A percentile compares a stretch with the other conserved stretches of the same genome.
These are phyloP conservation scores for Netelia virgata DNA, from an alignment of 2,888 invertebrate species.

Conservation along the genomic window DNA sequence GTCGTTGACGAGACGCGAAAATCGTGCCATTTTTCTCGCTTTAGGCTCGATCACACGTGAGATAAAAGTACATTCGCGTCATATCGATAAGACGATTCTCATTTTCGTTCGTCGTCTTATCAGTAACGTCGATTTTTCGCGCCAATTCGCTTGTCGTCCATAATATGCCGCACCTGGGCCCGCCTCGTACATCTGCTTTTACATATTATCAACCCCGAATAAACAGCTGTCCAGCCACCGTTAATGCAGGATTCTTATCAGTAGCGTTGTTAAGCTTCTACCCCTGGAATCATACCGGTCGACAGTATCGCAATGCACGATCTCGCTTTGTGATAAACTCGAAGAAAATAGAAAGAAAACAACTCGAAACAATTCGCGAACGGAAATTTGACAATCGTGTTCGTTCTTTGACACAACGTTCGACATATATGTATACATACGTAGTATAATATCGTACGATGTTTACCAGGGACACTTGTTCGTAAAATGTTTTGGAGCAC, in stretches of 20 bases:
- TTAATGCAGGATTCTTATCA: constrained; percentile 62
- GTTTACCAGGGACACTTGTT: neutral
- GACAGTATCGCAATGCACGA: neutral
- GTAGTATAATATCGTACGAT: neutral
- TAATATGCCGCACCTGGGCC: neutral
- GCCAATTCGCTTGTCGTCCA: constrained; percentile 77
- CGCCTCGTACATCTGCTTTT: constrained; percentile 76
- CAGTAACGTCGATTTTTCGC: constrained; percentile 72
- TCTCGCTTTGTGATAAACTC: neutral
- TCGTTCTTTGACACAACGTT: neutral
- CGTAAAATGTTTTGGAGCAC: neutral
- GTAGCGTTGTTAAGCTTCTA: constrained; percentile 48
- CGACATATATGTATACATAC: neutral
- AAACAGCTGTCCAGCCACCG: constrained; percentile 79
- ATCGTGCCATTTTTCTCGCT: constrained; percentile 31
- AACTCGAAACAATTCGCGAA: neutral
- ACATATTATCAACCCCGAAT: constrained; percentile 54
- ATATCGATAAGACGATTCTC: neutral
- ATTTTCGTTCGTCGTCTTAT: neutral
- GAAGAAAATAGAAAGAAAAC: neutral
- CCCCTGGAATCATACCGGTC: constrained; percentile 16
- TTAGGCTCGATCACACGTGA: neutral
- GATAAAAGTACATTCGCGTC: neutral
- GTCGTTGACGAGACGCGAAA: constrained; percentile 21
- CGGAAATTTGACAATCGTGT: neutral